Percentiles rank a stretch among this genome's conserved stretches.
Evolutionary conservation across 2,797 vertebrate species (phyloP).

Genomic region (Rhadinocentrus ornatus): DNA sequence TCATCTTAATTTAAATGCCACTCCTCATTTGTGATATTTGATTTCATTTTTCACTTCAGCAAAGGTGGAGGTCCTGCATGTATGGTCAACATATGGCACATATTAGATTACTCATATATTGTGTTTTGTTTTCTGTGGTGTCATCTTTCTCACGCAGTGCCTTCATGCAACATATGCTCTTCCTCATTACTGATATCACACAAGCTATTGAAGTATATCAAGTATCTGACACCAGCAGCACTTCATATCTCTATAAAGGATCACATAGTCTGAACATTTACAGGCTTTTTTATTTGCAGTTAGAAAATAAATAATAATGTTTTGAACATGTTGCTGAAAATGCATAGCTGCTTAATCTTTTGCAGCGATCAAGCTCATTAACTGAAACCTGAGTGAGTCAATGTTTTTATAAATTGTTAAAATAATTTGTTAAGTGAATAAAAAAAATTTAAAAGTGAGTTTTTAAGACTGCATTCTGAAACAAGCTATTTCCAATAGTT

Average conservation of each 20-base stretch:
- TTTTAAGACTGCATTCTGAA: background rate
- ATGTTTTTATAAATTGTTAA: background rate
- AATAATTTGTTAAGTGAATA: background rate
- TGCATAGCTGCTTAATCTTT: background rate
- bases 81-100: conserved; percentile 84
- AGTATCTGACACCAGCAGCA: conserved; percentile 54
- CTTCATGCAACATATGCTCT: conserved; percentile 80
- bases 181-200: conserved; percentile 66
- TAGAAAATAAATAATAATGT: background rate
- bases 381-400: background rate
- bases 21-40: conserved; percentile 76
- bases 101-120: conserved; percentile 84
- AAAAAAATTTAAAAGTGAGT: too few relatives aligned
- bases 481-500: background rate
- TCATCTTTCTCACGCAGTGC: conserved; percentile 70
- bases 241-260: conserved; percentile 47
- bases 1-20: conserved; percentile 78
- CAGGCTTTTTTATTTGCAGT: background rate
- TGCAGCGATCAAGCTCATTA: background rate
- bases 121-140: conserved; percentile 76
- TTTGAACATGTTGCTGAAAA: background rate
- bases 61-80: conserved; percentile 64
- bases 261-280: background rate
- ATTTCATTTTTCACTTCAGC: conserved; percentile 77
- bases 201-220: conserved; percentile 64